A percentile compares a stretch with the other conserved stretches of the same genome.
Evolutionary conservation across 2,888 invertebrate genomes (phyloP).

Genomic region (Apamea anceps): DNA sequence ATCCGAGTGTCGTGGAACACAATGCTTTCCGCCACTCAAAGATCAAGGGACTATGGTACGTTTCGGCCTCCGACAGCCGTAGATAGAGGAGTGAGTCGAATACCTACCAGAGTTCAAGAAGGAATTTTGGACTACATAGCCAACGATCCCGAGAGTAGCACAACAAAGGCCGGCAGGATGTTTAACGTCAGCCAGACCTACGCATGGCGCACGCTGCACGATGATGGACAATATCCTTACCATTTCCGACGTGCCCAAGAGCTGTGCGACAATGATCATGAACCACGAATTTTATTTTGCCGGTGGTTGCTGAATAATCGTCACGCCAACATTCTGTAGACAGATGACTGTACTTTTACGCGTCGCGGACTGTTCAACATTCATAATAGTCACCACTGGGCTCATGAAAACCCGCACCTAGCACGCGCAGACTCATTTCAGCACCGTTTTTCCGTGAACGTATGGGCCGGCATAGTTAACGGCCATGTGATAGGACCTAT

Average conservation of each 20-base stretch:
- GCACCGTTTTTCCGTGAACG: conserved; percentile 2
- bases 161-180: not conserved
- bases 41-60: not conserved
- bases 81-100: not conserved
- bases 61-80: not conserved
- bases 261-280: not conserved
- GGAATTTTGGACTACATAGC: not conserved
- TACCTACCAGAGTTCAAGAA: conserved; percentile 11
- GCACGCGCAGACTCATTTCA: not conserved
- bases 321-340: not conserved
- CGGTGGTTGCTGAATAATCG: conserved; percentile 1
- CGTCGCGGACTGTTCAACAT: conserved; percentile 1
- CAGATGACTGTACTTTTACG: conserved; percentile 3
- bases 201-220: not conserved
- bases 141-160: not conserved
- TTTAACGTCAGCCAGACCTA: conserved; percentile 8
- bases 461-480: not conserved
- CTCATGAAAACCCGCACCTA: not conserved
- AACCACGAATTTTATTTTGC: not conserved
- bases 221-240: not conserved
- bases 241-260: not conserved
- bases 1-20: not conserved
- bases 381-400: not conserved
- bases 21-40: not conserved
- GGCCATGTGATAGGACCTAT: not conserved